phyloP scores from a whole-genome alignment of 2,113 vertebrate species.

The Gracilinanus agilis region DNA sequence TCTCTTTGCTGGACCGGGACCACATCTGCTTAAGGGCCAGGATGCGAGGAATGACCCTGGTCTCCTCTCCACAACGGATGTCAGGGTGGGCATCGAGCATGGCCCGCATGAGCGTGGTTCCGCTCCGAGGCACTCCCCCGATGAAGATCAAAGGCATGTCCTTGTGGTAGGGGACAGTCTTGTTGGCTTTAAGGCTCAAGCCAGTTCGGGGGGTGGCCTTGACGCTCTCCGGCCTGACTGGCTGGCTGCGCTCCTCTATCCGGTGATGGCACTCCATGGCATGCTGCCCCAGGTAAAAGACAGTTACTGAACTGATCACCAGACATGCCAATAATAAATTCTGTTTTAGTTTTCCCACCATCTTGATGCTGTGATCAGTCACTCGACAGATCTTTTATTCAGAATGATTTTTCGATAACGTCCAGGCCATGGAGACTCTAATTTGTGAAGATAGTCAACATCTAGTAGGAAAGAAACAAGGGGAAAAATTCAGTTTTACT shows the following conservation, averaged over 20 bases:
- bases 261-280: constrained; percentile 98
- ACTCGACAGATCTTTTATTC: constrained; percentile 41
- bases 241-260: constrained; percentile 90
- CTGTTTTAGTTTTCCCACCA: constrained; percentile 97
- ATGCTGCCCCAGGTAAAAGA: constrained; percentile 96
- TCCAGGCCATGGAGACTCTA: constrained; percentile 79
- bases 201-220: constrained; percentile 83
- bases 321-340: constrained; percentile 96
- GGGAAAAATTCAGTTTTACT: constrained; percentile 34
- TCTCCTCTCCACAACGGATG: constrained; percentile 96
- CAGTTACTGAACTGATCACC: constrained; percentile 94
- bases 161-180: constrained; percentile 92
- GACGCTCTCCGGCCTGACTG: constrained; percentile 76
- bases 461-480: constrained; percentile 63
- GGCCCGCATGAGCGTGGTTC: constrained; percentile 97
- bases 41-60: constrained; percentile 95
- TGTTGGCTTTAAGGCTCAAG: constrained; percentile 79
- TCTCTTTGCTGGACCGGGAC: constrained; percentile 96
- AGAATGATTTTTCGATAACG: constrained; percentile 61
- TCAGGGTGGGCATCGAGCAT: constrained; percentile 98
- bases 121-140: constrained; percentile 96
- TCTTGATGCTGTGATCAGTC: constrained; percentile 78
- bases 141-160: constrained; percentile 98
- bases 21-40: constrained; percentile 99
- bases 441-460: constrained; percentile 68